Evolutionary conservation across 2,113 vertebrate species (phyloP).

Genomic region (Calonectris borealis): DNA sequence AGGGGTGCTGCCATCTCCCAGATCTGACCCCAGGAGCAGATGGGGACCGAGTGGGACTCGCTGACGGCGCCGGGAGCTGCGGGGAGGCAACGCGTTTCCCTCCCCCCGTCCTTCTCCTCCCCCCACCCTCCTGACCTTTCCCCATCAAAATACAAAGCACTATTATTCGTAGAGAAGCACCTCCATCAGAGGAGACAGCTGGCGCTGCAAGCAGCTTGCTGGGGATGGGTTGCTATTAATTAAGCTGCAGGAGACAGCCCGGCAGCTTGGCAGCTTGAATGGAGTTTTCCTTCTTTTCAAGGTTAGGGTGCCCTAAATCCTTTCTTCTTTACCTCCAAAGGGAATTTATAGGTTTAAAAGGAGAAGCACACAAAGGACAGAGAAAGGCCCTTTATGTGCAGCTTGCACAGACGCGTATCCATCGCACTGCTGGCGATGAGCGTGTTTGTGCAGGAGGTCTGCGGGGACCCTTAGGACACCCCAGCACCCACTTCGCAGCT

Average conservation of each 20-base stretch:
- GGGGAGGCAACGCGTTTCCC: not conserved
- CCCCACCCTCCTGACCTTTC: conserved; percentile 12
- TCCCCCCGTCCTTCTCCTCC: not conserved
- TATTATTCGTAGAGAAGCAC: conserved; percentile 17
- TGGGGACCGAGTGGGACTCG: not conserved
- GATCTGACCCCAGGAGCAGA: not conserved
- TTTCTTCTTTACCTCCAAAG: conserved; percentile 20
- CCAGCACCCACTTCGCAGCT: not conserved
- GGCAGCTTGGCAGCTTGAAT: not conserved
- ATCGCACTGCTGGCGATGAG: not conserved
- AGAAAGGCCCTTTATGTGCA: not conserved
- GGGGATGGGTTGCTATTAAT: conserved; percentile 35
- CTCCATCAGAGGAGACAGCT: conserved; percentile 34
- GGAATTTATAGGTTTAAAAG: not conserved
- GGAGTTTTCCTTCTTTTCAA: conserved; percentile 36
- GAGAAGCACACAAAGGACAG: not conserved
- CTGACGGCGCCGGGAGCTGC: rapidly evolving
- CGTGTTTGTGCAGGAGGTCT: not conserved
- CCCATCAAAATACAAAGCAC: conserved; percentile 34
- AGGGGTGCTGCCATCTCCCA: not conserved
- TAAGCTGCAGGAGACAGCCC: conserved; percentile 30
- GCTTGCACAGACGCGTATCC: not conserved
- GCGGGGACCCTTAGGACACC: not conserved
- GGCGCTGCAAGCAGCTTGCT: not conserved
- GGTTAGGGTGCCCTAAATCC: conserved; percentile 28